phyloP scores from a whole-genome alignment of 2,797 vertebrate species.

The Picus viridis region DNA sequence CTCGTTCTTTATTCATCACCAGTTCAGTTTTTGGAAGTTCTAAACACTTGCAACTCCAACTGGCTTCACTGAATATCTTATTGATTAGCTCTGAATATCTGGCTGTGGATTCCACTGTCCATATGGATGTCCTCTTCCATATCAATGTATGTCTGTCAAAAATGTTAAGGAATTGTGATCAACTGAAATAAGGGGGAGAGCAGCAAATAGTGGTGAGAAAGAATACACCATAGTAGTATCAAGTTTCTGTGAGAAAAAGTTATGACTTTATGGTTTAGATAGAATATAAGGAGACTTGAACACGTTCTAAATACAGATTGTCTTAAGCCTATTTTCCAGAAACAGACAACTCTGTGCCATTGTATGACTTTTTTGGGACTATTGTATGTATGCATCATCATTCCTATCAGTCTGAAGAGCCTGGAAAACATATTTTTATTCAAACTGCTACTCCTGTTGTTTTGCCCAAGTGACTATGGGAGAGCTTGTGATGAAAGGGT shows the following conservation, averaged over 20 bases:
- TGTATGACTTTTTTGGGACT: not conserved
- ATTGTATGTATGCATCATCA: not conserved
- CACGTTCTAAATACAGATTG: not conserved
- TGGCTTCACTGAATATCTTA: conserved; percentile 21
- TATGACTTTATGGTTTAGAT: not conserved
- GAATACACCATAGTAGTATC: not conserved
- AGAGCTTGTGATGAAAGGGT: not conserved
- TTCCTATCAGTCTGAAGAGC: not conserved
- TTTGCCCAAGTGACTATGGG: not conserved
- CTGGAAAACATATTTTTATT: not conserved
- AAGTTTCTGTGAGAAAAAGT: not conserved
- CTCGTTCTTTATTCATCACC: not conserved
- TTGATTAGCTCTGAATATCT: conserved; percentile 44
- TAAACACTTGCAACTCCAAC: not conserved
- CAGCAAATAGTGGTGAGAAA: not conserved
- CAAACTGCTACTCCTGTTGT: not conserved
- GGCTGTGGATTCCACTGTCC: not conserved
- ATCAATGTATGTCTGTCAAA: conserved; percentile 48
- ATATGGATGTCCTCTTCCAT: conserved; percentile 38
- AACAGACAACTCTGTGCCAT: not conserved
- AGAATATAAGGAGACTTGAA: not conserved
- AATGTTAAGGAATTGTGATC: conserved; percentile 33
- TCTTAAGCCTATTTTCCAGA: not conserved
- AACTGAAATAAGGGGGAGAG: not conserved
- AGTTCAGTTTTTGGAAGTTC: conserved; percentile 1